phyloP scores from a whole-genome alignment of 2,888 invertebrate genomes.

The Miltochrista miniata region DNA sequence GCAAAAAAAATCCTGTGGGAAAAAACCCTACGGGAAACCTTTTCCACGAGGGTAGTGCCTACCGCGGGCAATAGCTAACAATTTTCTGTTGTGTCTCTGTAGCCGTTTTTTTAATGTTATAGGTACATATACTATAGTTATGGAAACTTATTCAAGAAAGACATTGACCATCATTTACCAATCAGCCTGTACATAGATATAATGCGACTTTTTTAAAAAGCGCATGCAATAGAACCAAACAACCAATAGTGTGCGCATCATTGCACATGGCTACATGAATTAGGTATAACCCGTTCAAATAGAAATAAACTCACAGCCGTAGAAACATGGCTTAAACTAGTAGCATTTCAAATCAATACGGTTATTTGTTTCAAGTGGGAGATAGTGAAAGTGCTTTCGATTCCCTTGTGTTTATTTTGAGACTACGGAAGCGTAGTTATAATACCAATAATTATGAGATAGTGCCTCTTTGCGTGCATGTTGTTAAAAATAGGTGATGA shows the following conservation, averaged over 20 bases:
- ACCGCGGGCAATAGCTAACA: no score
- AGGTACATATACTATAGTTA: no score
- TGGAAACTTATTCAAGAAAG: constrained; percentile 10
- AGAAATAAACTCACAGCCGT: constrained; percentile 12
- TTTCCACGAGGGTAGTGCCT: no score
- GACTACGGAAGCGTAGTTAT: constrained; percentile 46
- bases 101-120: no score
- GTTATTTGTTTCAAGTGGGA: constrained; percentile 37
- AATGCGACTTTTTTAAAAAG: constrained; percentile 24
- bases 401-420: constrained; percentile 48
- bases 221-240: constrained; percentile 19
- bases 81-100: no score
- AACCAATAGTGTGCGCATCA: constrained; percentile 28
- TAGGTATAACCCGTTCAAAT: constrained; percentile 1
- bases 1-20: no score
- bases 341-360: constrained; percentile 9
- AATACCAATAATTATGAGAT: constrained; percentile 41
- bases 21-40: no score
- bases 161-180: constrained; percentile 27
- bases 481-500: constrained; percentile 13
- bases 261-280: constrained; percentile 36
- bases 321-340: constrained; percentile 28
- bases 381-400: constrained; percentile 48
- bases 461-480: constrained; percentile 13
- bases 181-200: constrained; percentile 31